Conservation (phyloP, 2,113 vertebrate species). For the Larimichthys crocea region DNA sequence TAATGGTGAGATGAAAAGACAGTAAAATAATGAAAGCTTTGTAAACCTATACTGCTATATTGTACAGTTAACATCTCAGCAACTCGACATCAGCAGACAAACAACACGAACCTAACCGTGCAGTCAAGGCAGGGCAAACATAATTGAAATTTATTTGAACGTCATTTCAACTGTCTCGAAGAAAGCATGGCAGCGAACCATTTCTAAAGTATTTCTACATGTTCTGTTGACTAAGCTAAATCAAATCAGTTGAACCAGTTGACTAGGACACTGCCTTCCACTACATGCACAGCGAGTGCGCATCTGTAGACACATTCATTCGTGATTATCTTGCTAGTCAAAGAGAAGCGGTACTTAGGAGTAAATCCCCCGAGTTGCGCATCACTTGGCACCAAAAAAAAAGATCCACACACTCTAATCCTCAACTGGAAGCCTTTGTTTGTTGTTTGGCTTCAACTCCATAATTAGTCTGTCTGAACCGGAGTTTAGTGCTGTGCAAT, state of each 20-base stretch:
- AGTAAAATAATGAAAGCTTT: not conserved
- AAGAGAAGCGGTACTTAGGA: not conserved
- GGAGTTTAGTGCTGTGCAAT: not conserved
- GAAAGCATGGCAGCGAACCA: too few relatives aligned
- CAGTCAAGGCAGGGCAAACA: not conserved
- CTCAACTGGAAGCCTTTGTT: conserved; percentile 9
- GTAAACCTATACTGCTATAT: not conserved
- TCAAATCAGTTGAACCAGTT: not conserved
- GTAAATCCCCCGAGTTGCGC: conserved; percentile 9
- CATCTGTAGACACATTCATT: not conserved
- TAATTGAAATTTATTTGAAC: not conserved
- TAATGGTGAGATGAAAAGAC: not conserved
- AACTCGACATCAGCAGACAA: not conserved
- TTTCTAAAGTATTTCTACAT: too few relatives aligned
- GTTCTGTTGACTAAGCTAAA: too few relatives aligned
- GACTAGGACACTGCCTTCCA: not conserved
- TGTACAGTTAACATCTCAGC: not conserved
- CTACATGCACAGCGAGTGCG: not conserved
- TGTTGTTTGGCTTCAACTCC: conserved; percentile 33
- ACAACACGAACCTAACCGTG: not conserved
- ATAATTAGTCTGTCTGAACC: not conserved
- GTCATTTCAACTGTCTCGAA: not conserved
- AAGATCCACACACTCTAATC: conserved; percentile 12
- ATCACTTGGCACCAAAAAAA: conserved; percentile 10
- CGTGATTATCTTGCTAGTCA: conserved; percentile 5